These are phyloP conservation scores for Saxidomus purpurata DNA, from an alignment of 1,140 invertebrate genomes.

Conservation along the genomic window DNA sequence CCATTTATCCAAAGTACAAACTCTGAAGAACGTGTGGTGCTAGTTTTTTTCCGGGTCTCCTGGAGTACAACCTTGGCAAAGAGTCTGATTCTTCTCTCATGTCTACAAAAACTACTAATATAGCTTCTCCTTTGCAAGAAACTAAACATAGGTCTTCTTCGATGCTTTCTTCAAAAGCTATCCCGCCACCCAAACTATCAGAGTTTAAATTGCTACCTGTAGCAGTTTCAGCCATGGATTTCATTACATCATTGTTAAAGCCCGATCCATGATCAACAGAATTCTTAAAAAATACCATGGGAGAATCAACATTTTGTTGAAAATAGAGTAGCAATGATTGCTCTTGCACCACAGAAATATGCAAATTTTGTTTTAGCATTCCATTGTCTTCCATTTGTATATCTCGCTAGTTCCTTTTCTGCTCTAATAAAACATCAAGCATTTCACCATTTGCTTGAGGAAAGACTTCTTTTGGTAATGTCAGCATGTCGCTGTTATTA, in stretches of 20 bases:
- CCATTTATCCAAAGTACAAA: constrained; percentile 6
- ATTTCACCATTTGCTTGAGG: constrained; percentile 6
- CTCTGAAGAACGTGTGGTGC: constrained; percentile 8
- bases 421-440: background rate
- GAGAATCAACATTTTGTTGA: background rate
- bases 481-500: background rate
- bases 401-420: background rate
- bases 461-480: background rate
- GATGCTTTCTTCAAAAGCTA: constrained; percentile 17
- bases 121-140: background rate
- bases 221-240: background rate
- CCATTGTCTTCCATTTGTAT: background rate
- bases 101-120: constrained; percentile 18
- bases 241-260: constrained; percentile 5
- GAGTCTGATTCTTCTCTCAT: background rate
- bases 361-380: background rate
- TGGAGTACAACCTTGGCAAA: background rate
- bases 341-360: background rate
- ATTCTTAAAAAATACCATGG: background rate
- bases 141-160: background rate
- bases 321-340: background rate
- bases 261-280: background rate
- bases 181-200: background rate
- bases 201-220: background rate
- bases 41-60: background rate